Evolutionary conservation across 2,888 invertebrate genomes (phyloP).

Genomic region (Allolobophora icterica): DNA sequence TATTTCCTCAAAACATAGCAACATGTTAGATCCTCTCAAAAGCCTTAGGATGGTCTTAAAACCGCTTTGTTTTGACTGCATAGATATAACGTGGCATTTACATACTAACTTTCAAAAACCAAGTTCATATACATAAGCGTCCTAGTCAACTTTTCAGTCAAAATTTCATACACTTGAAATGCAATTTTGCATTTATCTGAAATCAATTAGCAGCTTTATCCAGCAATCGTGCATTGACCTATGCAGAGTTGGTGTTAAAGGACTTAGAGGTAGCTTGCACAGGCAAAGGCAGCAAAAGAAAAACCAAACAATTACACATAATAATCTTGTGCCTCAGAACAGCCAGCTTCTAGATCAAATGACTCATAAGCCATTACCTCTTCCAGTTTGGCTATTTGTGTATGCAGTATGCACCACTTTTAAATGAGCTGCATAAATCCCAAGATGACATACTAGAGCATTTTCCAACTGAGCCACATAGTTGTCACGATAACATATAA

Average conservation of each 20-base stretch:
- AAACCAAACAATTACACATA: not conserved
- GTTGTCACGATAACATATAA: not conserved
- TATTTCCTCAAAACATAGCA: too few relatives aligned
- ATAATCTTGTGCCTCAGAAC: not conserved
- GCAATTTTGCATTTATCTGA: too few relatives aligned
- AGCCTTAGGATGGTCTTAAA: too few relatives aligned
- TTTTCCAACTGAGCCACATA: not conserved
- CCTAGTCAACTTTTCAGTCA: too few relatives aligned
- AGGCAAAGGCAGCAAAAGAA: not conserved
- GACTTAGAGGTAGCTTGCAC: not conserved
- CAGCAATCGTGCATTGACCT: too few relatives aligned
- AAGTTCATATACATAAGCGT: too few relatives aligned
- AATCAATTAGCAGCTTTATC: too few relatives aligned
- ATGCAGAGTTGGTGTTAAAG: not conserved
- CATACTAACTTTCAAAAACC: too few relatives aligned
- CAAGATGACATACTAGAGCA: not conserved
- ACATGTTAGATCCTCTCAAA: not conserved
- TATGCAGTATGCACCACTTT: not conserved
- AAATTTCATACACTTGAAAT: not conserved
- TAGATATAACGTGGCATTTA: too few relatives aligned
- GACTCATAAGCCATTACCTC: constrained; percentile 4
- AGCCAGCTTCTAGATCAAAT: not conserved
- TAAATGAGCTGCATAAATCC: not conserved
- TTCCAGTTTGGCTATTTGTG: not conserved
- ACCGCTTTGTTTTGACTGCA: too few relatives aligned